Evolutionary conservation across 2,113 vertebrate genomes (phyloP), one percentile per base, ranked within the genome.

Genomic region (Sebastes schlegelii): DNA sequence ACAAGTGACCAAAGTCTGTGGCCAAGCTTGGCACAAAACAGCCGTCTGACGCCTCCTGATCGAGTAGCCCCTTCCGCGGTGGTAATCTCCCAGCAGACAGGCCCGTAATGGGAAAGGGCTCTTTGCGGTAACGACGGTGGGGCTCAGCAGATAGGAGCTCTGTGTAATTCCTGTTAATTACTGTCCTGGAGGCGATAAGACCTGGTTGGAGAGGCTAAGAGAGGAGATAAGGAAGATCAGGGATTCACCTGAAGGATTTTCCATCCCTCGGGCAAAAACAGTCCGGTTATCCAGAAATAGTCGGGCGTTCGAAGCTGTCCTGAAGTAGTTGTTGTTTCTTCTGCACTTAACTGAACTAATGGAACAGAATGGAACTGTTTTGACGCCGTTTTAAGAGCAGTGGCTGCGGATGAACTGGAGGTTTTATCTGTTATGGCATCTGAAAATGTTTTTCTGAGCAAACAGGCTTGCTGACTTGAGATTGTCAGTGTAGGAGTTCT

Each of bases 101-200:
- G 62, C 78, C 82, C 81, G 84, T 82, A 93, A 90, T 83, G 86
- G 88, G 86, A 81, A 91, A 85, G 83, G 85, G 79, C 89, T 91
- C 81, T 87, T 67, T 55, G 86, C 49, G 54, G 85, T 74, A 87
- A 86, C 74, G 54, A 79, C 34, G 65, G 81, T 34, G 34, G 86
- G 81, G 79, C 86, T 86, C 85, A 78, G 87, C 91, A 91, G 91
- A 93, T 91, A 92, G 86, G 55, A 60, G 77, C 80, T 60, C 80
- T 88, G 86, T 93, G 90, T 93, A 94, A 95, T 94, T 92, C 92
- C 86, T 92, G 92, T 90, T 94, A 95, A 94, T 95, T 93, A 94
- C 90, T 93, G 89, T 89, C 91, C 89, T 84, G 75, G 66, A 85
- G 80, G 81, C 54, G 92, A 94, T 93, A 92, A 95, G 90, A 83